A percentile compares a stretch with the other conserved stretches of the same genome.
Conservation (phyloP, 2,888 invertebrate genomes). For the Amitus sp. region DNA sequence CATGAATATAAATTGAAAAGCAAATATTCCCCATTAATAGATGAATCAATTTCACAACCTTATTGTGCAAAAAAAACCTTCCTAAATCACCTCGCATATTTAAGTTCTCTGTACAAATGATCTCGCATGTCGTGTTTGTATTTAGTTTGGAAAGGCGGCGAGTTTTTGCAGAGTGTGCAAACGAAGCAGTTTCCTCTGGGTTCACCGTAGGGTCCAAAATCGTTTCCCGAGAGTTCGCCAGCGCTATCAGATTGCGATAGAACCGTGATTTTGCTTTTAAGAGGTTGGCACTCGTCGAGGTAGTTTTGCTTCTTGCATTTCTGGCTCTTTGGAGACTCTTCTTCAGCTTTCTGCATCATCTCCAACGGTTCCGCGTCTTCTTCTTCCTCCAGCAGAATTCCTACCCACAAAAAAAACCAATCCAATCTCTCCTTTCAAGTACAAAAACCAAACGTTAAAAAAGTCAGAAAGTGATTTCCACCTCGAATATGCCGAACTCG, state of each 20-base stretch:
- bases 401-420: conserved; percentile 8
- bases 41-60: too few species aligned
- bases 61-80: conserved; percentile 4
- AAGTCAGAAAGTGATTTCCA: conserved; percentile 64
- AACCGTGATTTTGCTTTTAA: conserved; percentile 13
- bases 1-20: too few species aligned
- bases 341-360: conserved; percentile 2
- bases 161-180: conserved; percentile 70
- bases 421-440: not conserved
- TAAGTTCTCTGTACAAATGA: conserved; percentile 76
- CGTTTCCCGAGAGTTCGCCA: too few species aligned
- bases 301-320: conserved; percentile 44
- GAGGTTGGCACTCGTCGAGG: conserved; percentile 44
- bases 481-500: conserved; percentile 71
- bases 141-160: conserved; percentile 68
- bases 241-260: not conserved
- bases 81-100: conserved; percentile 71
- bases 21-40: too few species aligned
- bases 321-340: conserved; percentile 13
- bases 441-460: too few species aligned
- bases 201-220: conserved; percentile 65
- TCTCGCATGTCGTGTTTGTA: conserved; percentile 71
- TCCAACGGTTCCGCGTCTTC: conserved; percentile 30
- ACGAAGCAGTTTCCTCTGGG: conserved; percentile 70
- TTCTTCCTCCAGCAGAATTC: conserved; percentile 32